Evolutionary conservation across 2,113 vertebrate species (phyloP), one percentile per base, ranked within the genome.

Genomic region (Sterrhoptilus dennistouni): DNA sequence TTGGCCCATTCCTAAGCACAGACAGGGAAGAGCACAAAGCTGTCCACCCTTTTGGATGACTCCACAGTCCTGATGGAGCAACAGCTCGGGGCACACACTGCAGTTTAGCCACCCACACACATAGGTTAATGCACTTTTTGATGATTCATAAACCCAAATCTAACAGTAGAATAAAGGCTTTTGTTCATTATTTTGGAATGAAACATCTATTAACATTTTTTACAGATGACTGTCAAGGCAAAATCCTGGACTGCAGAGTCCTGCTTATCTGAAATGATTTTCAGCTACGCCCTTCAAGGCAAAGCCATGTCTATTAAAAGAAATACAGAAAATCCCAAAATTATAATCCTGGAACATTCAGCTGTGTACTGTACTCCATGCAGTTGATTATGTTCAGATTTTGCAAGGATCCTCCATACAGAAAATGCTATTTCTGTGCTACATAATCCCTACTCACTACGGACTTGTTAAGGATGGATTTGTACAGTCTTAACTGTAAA

Each of bases 171-270:
- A 90, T 93, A 79, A 54, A 95, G 78, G 33, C 50, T 85, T 94
- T 95, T 95, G 64, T 95, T 97, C 96, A 42, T 88, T 64, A 84
- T 61, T 92, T 95, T 97, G 96, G 95, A 97, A 94, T 82, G 86
- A 93, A 95, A 81, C 65, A 81, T 22, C 79, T 86, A 50, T 68
- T 94, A 88, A 86, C 96, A 97, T 97, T 97, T 97, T 96, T 97
- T 93, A 90, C 80, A 95, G 86, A 96, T 95, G 96, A 95, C 86
- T 69, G 83, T 94, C 92, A 92, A 94, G 75, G 76, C 90, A 90
- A 95, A 96, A 93, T 54, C 69, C 90, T 95, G 90, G 93, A 87
- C 80, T 81, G 80, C 76, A 83, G 77, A 87, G 61, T 69, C 53
- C 86, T 90, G 83, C 95, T 96, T 97, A 97, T 97, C 96, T 94